phyloP scores from a whole-genome alignment of 2,888 invertebrate genomes.

The Sarcophaga subvicina region DNA sequence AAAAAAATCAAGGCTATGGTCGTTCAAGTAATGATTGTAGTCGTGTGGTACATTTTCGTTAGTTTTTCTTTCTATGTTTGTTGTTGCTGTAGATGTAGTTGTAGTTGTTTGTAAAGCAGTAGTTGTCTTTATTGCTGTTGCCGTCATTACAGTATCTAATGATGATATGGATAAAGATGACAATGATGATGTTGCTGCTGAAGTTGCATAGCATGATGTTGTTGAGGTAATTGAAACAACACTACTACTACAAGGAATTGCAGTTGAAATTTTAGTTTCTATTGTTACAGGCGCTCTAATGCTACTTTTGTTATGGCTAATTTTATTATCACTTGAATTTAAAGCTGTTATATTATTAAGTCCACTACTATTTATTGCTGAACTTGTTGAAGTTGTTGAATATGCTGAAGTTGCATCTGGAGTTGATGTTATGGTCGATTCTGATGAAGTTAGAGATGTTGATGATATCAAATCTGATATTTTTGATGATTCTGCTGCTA shows the following conservation, averaged over 20 bases:
- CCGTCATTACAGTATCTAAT: not conserved
- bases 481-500: not conserved
- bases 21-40: slow-evolving; percentile 46
- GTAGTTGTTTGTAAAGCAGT: too few relatives aligned
- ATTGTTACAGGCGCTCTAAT: slow-evolving; percentile 43
- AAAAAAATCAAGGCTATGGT: slow-evolving; percentile 61
- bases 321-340: slow-evolving; percentile 56
- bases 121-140: not conserved
- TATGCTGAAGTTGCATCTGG: slow-evolving; percentile 5
- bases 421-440: slow-evolving; percentile 17
- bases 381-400: slow-evolving; percentile 22
- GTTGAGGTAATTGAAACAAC: slow-evolving; percentile 57
- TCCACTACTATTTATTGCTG: slow-evolving; percentile 48
- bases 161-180: slow-evolving; percentile 5
- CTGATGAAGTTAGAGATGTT: not conserved
- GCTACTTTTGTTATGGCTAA: slow-evolving; percentile 43
- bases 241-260: slow-evolving; percentile 1
- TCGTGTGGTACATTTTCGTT: not conserved
- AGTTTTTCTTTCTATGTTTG: not conserved
- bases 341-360: slow-evolving; percentile 51
- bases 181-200: slow-evolving; percentile 47
- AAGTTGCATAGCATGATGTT: slow-evolving; percentile 41
- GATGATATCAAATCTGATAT: not conserved
- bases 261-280: slow-evolving; percentile 44
- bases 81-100: not conserved